phyloP scores from a whole-genome alignment of 2,113 vertebrate genomes.

The Struthidea cinerea region DNA sequence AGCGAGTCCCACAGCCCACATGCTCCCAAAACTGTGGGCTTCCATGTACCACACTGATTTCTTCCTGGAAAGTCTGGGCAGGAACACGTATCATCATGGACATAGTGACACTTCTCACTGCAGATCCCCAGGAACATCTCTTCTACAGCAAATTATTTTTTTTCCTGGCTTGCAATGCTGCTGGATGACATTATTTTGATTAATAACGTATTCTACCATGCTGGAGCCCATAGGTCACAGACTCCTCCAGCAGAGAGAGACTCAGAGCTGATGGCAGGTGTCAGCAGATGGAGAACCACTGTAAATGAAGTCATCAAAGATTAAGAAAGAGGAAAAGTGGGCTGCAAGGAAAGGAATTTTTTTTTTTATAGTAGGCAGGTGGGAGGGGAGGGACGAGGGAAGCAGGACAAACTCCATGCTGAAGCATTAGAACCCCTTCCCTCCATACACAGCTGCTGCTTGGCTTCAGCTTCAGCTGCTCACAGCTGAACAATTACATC shows the following conservation, averaged over 20 bases:
- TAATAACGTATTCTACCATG: neutral
- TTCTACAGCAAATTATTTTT: neutral
- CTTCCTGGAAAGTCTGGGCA: neutral
- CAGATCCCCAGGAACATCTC: neutral
- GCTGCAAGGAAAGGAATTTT: neutral
- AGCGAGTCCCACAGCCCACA: neutral
- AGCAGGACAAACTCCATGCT: neutral
- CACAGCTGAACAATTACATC: neutral
- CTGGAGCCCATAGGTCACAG: neutral
- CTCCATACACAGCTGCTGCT: neutral
- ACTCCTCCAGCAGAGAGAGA: neutral
- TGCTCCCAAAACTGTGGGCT: neutral
- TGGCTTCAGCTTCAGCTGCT: neutral
- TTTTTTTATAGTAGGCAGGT: neutral
- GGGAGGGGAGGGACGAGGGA: neutral
- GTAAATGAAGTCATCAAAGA: conserved; percentile 30
- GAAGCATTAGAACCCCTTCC: neutral
- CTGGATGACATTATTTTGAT: neutral
- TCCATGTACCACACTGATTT: neutral
- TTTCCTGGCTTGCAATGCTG: neutral
- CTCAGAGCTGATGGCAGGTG: conserved; percentile 2
- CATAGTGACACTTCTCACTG: neutral
- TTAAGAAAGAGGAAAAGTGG: neutral
- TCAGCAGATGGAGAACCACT: neutral
- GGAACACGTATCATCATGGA: neutral